Evolutionary conservation across 2,888 invertebrate genomes (phyloP), one percentile per base, ranked within the genome.

Genomic region (Drosophila picticornis): DNA sequence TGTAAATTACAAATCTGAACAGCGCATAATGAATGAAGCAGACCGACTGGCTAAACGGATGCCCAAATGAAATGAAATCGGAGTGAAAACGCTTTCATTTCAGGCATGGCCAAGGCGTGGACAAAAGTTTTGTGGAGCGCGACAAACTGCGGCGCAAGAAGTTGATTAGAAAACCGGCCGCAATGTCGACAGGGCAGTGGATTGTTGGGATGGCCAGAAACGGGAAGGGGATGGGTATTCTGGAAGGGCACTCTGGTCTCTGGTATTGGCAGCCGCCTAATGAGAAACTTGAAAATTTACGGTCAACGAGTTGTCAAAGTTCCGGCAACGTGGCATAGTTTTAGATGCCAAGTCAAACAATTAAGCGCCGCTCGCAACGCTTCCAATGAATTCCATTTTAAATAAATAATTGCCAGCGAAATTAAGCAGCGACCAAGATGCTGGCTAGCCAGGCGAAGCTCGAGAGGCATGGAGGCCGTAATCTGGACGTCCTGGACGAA

Each of bases 271-370:
- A 56, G 71, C 69, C 56, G 68, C 85, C 90, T 85, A 85, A 85
- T 85, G 85, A 90, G 85, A 85, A 85, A 85, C 90, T 85, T 85
- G 88, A 80, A 90, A 85, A 85, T 85, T 90, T 90, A 85, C 85
- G 85, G 85, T 85, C 85, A 85, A 85, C 85, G 85, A 90, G 85
- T 84, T 85, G 85, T 90, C 85, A 89, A 87, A 84, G 90, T 79
- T 81, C 63, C 87, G 82, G 66, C 79, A 53, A 48, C 46, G 51
- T 61, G 69, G 77, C 87, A 89, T 84, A 84, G 84, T 89, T 89
- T 77, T 75, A 63, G 87, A 79, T 68, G 84, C 80, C 84, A 89
- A 90, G 78, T 88, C 85, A 85, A 90, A 90, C 85, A 90, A 90
- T 85, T 85, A 85, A 87, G 88, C 72, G 61, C 58, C 40, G 75